phyloP scores from a whole-genome alignment of 1,140 invertebrate species.

The Colletes latitarsis region DNA sequence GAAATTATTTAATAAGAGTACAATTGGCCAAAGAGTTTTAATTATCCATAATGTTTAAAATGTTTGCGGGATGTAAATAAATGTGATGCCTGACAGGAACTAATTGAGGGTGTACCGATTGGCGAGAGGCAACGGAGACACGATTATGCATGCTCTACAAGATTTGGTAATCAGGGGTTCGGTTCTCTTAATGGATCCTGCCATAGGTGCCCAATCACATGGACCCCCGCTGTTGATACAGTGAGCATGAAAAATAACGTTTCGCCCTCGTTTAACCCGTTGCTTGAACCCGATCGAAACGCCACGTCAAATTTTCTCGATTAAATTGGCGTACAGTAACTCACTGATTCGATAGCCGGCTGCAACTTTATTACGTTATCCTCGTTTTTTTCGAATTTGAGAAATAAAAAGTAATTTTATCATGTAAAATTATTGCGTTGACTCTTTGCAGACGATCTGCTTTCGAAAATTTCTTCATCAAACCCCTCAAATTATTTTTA shows the following conservation, averaged over 20 bases:
- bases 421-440: no score
- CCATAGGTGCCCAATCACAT: conserved; percentile 60
- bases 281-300: conserved; percentile 1
- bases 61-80: no score
- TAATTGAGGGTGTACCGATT: conserved; percentile 67
- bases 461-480: no score
- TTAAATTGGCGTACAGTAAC: not conserved
- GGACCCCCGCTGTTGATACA: conserved; percentile 33
- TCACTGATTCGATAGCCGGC: no score
- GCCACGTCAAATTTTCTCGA: not conserved
- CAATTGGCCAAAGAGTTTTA: no score
- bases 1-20: no score
- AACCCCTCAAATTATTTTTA: no score
- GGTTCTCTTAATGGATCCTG: conserved; percentile 65
- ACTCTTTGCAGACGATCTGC: no score
- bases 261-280: conserved; percentile 12
- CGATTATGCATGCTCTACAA: conserved; percentile 73
- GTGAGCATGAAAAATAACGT: conserved; percentile 29
- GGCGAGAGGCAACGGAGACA: conserved; percentile 55
- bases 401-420: no score
- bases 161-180: conserved; percentile 65
- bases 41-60: no score
- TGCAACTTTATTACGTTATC: no score
- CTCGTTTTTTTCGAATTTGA: no score
- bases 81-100: conserved; percentile 61